These are phyloP conservation scores for Monomorium pharaonis DNA, from an alignment of 1,140 invertebrate genomes.

Conservation along the genomic window DNA sequence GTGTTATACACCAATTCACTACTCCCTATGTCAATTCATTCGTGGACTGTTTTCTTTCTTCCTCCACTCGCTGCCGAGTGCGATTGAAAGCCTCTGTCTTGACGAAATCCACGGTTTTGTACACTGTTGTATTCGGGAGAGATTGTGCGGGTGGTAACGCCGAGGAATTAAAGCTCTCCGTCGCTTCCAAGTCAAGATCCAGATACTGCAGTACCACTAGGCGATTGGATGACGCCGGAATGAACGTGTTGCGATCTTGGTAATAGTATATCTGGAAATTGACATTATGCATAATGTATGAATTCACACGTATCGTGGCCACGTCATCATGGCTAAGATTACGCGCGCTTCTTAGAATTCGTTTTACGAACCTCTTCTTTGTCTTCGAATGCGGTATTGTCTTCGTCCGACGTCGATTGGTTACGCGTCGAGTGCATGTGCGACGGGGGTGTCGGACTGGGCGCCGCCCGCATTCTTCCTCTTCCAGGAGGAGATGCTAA, in stretches of 20 bases:
- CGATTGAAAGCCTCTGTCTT: constrained; percentile 96
- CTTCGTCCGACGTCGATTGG: constrained; percentile 82
- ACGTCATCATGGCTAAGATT: background rate
- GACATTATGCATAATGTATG: constrained; percentile 6
- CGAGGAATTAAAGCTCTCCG: constrained; percentile 78
- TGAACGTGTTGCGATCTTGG: constrained; percentile 81
- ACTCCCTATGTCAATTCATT: constrained; percentile 80
- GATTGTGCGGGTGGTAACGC: constrained; percentile 79
- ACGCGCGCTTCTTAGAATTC: background rate
- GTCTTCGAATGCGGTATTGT: constrained; percentile 80
- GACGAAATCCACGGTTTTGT: constrained; percentile 96
- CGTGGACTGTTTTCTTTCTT: constrained; percentile 84
- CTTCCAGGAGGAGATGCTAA: constrained; percentile 82
- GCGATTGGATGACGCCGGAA: constrained; percentile 79
- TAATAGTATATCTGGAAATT: constrained; percentile 82
- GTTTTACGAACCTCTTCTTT: constrained; percentile 78
- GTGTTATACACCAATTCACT: constrained; percentile 12
- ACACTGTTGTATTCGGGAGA: constrained; percentile 88
- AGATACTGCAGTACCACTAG: constrained; percentile 89
- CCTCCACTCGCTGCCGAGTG: constrained; percentile 92
- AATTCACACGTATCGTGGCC: background rate
- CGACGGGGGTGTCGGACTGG: constrained; percentile 84
- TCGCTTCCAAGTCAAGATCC: constrained; percentile 89
- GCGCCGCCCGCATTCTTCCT: constrained; percentile 83
- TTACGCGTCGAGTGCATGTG: constrained; percentile 73